phyloP scores from a whole-genome alignment of 2,888 invertebrate species.

The Dioctria rufipes region DNA sequence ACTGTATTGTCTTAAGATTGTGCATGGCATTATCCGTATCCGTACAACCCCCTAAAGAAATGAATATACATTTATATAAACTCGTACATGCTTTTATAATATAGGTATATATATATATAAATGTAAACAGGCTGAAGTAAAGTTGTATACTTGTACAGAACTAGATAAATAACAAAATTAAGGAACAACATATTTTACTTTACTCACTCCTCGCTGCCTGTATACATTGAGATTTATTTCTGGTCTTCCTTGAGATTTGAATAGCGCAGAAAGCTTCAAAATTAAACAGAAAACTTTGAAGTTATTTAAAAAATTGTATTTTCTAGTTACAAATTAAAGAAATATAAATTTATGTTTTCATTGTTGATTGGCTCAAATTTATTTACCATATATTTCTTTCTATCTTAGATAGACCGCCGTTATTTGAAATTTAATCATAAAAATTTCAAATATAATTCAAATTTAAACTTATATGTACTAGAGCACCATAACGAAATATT shows the following conservation, averaged over 20 bases:
- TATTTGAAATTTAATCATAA: no score
- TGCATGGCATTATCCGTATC: slow-evolving; percentile 43
- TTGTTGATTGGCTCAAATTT: no score
- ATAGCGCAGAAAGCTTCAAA: slow-evolving; percentile 24
- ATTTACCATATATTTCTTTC: no score
- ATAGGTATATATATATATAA: slow-evolving; percentile 5
- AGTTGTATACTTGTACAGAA: slow-evolving; percentile 38
- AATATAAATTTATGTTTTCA: no score
- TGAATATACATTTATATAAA: no score
- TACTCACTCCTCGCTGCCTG: slow-evolving; percentile 12
- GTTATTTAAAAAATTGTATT: slow-evolving; percentile 24
- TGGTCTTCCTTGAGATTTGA: slow-evolving; percentile 31
- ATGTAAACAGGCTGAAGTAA: slow-evolving; percentile 30
- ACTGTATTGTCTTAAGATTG: slow-evolving; percentile 49
- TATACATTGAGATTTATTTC: slow-evolving; percentile 42
- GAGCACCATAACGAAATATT: no score
- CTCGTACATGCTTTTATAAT: no score
- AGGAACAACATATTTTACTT: slow-evolving; percentile 51
- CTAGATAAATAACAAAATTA: slow-evolving; percentile 51
- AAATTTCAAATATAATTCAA: no score
- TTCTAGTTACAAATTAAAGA: no score
- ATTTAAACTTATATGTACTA: no score
- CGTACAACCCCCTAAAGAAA: slow-evolving; percentile 16
- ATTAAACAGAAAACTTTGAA: slow-evolving; percentile 31
- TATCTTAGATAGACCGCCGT: no score